Base-by-base conservation (phyloP, 2,113 vertebrate species). In the Speoplatyrhinus poulsoni region DNA sequence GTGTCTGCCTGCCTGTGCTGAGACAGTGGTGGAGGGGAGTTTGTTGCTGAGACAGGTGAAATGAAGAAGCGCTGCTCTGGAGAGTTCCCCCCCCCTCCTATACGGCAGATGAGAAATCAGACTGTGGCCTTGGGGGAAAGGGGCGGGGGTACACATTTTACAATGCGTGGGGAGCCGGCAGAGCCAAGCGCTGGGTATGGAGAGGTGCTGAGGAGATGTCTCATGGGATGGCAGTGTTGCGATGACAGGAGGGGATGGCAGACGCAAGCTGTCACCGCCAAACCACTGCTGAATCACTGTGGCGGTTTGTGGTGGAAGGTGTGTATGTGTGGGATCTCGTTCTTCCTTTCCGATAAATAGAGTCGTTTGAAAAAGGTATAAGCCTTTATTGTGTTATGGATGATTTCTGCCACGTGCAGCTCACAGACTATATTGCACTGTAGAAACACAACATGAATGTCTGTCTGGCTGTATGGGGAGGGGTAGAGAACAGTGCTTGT, bases 161-260 rank as follows among this genome's bases (percentile, higher is more conserved):
- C 82, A 81, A 81, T 81, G 72, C 71, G 59, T 72, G 73, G 76
- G 69, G 69, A 70, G 73, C 60, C 77, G 75, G 76, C 56, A 52
- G 52, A 73, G 82, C 52, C 67, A 86, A 78, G 54, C 10, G 3
- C 64, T 69, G 71, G 77, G 70, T 78, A 83, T 66, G 78, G 65
- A 66, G 72, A 76, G 73, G 81, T 80, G 82, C 82, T 76, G 85
- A 81, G 82, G 85, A 83, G 75, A 4, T 75, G 73, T 77, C 80
- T 67, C 36, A 75, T 80, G 76, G 81, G 70, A 79, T 79, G 13
- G 75, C 57, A 57, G 77, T 70, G 80, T 82, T 89, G 88, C 88
- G 64, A 73, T 86, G 87, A 87, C 85, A 89, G 81, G 87, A 74
- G 76, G 82, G 76, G 75, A 84, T 87, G 89, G 88, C 83, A 82